Percentiles rank a stretch among this genome's conserved stretches.
phyloP scores from a whole-genome alignment of 2,888 invertebrate genomes.

The Cephalotes varians region DNA sequence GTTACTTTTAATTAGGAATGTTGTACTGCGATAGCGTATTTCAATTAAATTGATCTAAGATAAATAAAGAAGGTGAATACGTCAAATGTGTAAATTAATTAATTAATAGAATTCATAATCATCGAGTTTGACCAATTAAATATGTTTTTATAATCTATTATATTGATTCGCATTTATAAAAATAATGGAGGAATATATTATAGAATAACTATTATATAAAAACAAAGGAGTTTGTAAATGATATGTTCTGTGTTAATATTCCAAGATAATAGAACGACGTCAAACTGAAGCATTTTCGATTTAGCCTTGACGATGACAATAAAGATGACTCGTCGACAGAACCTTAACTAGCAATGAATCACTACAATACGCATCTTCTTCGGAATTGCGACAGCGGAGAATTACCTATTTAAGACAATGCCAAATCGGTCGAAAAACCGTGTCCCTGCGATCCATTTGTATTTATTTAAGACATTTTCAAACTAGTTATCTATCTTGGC shows the following conservation, averaged over 20 bases:
- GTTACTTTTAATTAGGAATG: conserved; percentile 34
- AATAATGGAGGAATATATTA: neutral
- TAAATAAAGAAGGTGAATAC: neutral
- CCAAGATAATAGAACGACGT: conserved; percentile 8
- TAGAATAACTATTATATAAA: neutral
- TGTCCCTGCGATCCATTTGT: conserved; percentile 17
- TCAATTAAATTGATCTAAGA: neutral
- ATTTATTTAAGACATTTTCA: conserved; percentile 22
- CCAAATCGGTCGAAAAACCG: conserved; percentile 54
- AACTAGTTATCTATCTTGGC: conserved; percentile 32
- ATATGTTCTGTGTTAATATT: neutral
- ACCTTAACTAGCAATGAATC: conserved; percentile 69
- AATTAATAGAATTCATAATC: neutral
- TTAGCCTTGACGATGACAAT: conserved; percentile 73
- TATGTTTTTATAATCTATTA: neutral
- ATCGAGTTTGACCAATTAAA: neutral
- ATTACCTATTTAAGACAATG: conserved; percentile 66
- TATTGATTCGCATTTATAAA: neutral
- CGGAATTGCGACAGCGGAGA: conserved; percentile 53
- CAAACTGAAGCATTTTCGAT: conserved; percentile 45
- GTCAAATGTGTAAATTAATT: neutral
- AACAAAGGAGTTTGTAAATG: conserved; percentile 16
- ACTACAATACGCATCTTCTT: conserved; percentile 68
- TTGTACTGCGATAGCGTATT: neutral
- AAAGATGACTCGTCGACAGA: conserved; percentile 73